Base-by-base conservation (phyloP, 2,797 vertebrate genomes). In the Cuniculus paca region DNA sequence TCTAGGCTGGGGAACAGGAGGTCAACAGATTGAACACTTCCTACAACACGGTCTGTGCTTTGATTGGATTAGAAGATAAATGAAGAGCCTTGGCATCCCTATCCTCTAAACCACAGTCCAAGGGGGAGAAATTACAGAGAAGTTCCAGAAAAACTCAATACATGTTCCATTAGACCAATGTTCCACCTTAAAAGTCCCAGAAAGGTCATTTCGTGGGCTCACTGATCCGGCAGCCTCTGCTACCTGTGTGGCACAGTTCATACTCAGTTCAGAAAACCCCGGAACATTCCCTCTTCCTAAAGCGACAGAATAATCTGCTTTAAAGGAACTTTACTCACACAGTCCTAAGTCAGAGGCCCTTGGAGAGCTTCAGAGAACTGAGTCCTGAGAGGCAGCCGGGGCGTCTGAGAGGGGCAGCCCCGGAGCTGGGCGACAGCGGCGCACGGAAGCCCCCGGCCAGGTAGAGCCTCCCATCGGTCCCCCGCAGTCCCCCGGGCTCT, bases 271-370 rank as follows among this genome's bases (percentile, higher is more conserved):
- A 88, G 58, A 87, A 96, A 90, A 84, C 17, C 56, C 39, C 65
- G 11, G 24, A 50, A 84, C 74, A 28, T 17, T 36, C 36, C 65
- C 48, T 68, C 61, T 60, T 86, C 75, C 31, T 50, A 68, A 78
- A 77, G 48, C 91, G 92, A 92, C 48, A 75, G 85, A 90, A 77
- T 42, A 36, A 24, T 56, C 16, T 22, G 48, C 26, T 48, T 74
- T n/a, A 96, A 94, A 86, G 54, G 50, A 95, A 95, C 95, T 97
- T 97, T 95, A 97, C 96, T 97, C 95, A 97, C 96, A 91, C 22
- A 48, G 26, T 96, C 86, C 86, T 96, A 93, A 95, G 72, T 68
- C 74, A 94, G 97, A 81, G 68, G 90, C 94, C 79, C 91, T 48
- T 45, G 89, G 77, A 26, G 93, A 95, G 92, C 91, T 92, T 88